Evolutionary conservation across 2,888 invertebrate genomes (phyloP).

Genomic region (Bimastos eiseni): DNA sequence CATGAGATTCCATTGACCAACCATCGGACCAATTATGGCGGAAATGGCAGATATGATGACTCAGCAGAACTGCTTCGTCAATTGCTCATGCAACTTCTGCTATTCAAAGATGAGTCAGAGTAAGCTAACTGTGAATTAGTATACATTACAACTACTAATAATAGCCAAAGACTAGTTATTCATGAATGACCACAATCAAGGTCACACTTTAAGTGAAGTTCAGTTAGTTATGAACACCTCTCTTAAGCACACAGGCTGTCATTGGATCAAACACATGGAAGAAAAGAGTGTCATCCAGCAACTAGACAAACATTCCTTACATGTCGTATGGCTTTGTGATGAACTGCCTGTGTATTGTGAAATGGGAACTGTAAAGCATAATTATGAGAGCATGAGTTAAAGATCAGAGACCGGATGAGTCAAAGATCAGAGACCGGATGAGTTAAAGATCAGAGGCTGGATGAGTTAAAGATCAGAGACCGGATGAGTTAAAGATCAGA

Average conservation of each 20-base stretch:
- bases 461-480: no score
- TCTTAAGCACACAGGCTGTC: not conserved
- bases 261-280: not conserved
- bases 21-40: not conserved
- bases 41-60: not conserved
- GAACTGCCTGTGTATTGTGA: not conserved
- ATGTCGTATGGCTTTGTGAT: not conserved
- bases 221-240: not conserved
- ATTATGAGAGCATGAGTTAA: no score
- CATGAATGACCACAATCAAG: no score
- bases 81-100: not conserved
- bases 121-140: not conserved
- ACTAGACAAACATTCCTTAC: not conserved
- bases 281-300: not conserved
- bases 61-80: not conserved
- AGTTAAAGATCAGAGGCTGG: no score
- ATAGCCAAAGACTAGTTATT: not conserved
- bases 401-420: no score
- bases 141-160: not conserved
- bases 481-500: no score
- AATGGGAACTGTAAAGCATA: no score
- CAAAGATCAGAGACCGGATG: no score
- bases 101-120: not conserved
- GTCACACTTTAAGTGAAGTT: not conserved
- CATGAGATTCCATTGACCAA: not conserved